Conservation (phyloP, 2,113 vertebrate genomes). For the Myotis yumanensis region DNA sequence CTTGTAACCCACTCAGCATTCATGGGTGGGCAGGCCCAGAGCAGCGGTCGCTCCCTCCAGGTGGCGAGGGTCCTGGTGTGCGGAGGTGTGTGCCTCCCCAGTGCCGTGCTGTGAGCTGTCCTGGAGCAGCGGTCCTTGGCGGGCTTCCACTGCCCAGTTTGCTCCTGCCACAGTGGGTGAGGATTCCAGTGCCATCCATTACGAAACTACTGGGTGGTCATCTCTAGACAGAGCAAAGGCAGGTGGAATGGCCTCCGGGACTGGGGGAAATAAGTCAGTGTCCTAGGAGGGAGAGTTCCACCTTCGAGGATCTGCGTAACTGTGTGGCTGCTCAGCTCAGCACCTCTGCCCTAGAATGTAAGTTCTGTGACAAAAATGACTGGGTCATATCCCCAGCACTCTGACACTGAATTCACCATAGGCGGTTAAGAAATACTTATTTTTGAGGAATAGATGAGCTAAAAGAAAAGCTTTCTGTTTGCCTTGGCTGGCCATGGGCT, state of each 20-base stretch:
- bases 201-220: background rate
- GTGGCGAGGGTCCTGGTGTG: too few relatives aligned
- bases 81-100: background rate
- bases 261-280: background rate
- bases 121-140: background rate
- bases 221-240: background rate
- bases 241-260: background rate
- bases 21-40: too few relatives aligned
- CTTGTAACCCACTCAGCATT: background rate
- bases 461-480: background rate
- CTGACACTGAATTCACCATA: background rate
- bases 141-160: background rate
- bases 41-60: accelerated
- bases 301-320: background rate
- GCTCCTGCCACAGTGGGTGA: background rate
- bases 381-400: too few relatives aligned
- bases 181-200: background rate
- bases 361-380: background rate
- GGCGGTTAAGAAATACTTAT: background rate
- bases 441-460: background rate
- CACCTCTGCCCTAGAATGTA: background rate
- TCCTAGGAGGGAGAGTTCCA: background rate
- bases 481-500: background rate
- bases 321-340: background rate
- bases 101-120: accelerated